Evolutionary conservation across 2,797 vertebrate genomes (phyloP).

Genomic region (Poecilia velifera): DNA sequence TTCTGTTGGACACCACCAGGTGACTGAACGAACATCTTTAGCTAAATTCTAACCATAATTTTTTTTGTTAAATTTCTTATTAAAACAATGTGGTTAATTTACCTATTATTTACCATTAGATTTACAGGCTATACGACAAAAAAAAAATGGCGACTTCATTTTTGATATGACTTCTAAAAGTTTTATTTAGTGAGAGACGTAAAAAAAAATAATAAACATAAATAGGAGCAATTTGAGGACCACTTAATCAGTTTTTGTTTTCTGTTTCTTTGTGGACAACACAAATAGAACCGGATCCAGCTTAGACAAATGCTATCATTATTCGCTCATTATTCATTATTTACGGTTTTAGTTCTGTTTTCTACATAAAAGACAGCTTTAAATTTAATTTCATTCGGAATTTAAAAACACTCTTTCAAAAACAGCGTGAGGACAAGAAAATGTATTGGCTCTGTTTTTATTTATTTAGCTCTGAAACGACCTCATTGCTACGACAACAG

Average conservation of each 20-base stretch:
- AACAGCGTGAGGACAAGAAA: neutral
- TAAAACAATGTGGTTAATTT: neutral
- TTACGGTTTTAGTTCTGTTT: neutral
- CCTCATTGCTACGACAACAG: neutral
- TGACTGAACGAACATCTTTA: neutral
- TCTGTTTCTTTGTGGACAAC: neutral
- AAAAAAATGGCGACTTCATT: neutral
- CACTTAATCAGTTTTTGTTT: neutral
- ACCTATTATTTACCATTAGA: neutral
- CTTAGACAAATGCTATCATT: neutral
- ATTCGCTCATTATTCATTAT: neutral
- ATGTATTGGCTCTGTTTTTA: neutral
- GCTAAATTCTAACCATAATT: neutral
- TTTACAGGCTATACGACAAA: neutral
- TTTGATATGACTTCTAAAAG: neutral
- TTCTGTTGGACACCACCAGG: neutral
- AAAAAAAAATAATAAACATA: too few species aligned
- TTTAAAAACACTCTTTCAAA: neutral
- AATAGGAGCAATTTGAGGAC: neutral
- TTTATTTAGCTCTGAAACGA: neutral
- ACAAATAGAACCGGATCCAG: neutral
- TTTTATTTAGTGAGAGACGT: neutral
- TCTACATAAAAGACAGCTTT: neutral
- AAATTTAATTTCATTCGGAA: neutral
- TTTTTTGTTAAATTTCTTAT: neutral